Evolutionary conservation across 2,888 invertebrate genomes (phyloP).

Genomic region (Octodonta nipae): DNA sequence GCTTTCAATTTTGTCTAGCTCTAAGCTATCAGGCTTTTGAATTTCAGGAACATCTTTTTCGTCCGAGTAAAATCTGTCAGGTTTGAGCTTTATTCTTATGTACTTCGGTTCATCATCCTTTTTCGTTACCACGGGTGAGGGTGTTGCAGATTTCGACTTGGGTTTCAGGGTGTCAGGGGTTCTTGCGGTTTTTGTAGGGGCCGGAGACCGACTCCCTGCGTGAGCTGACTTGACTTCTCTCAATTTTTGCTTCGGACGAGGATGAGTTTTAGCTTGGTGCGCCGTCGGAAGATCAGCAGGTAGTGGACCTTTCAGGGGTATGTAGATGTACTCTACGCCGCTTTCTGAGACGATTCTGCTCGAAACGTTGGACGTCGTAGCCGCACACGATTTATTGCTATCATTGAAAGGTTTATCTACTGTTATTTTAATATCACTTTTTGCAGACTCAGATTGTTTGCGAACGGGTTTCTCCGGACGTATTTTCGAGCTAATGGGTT

Average conservation of each 20-base stretch:
- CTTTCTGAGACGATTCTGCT: constrained; percentile 30
- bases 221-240: constrained; percentile 18
- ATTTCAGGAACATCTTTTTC: constrained; percentile 30
- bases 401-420: too few relatives aligned
- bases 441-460: too few relatives aligned
- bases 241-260: constrained; percentile 6
- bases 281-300: constrained; percentile 15
- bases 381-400: too few relatives aligned
- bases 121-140: constrained; percentile 10
- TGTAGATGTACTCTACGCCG: constrained; percentile 36
- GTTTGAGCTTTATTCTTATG: constrained; percentile 58
- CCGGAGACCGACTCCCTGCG: constrained; percentile 3
- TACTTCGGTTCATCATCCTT: constrained; percentile 36
- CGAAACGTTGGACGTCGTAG: constrained; percentile 12
- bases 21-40: constrained; percentile 48
- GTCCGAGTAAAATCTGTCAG: constrained; percentile 54
- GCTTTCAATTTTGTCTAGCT: constrained; percentile 22
- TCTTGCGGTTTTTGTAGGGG: constrained; percentile 7
- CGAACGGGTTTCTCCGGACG: too few relatives aligned
- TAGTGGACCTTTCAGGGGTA: constrained; percentile 37
- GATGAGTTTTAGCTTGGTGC: constrained; percentile 5
- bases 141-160: constrained; percentile 19
- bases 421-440: too few relatives aligned
- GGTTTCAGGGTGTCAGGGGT: constrained; percentile 8
- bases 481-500: too few relatives aligned